Evolutionary conservation across 2,113 vertebrate species (phyloP), one percentile per base, ranked within the genome.

Genomic region (Engraulis encrasicolus): DNA sequence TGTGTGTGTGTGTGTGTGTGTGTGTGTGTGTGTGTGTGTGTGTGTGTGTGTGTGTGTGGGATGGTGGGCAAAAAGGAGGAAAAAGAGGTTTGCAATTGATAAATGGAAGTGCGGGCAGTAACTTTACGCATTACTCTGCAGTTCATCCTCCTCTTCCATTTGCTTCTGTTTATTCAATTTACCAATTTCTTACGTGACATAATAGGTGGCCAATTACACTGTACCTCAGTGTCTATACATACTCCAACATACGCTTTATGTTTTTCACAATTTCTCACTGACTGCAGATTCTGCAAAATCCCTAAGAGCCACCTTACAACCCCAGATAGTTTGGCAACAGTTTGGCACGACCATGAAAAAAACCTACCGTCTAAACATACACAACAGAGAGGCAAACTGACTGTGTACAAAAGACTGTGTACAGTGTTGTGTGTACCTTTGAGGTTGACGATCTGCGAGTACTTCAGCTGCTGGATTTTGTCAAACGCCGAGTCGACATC

Each of bases 401-500:
- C 11, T 27, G 58, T 27, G n/a, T 23, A 4, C n/a, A 7, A 34
- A 27, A 27, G 18, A 18, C 11, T 2, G 27, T 71, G 27, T n/a
- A n/a, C n/a, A n/a, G 27, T 14, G 87, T 91, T 45, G 40, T n/a
- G n/a, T n/a, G n/a, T 78, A 99, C 98, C 98, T 98, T 99, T 99
- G 84, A 99, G 92, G 89, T 98, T 99, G 82, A 99, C 98, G 91
- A 99, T 99, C 92, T 99, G 98, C 87, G 98, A 99, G 92, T 99
- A 99, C 86, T 99, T 99, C 58, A 99, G 89, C 90, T 99, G 98
- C 20, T 99, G 98, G 91, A 99, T 99, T 94, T 99, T 99, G 93
- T 99, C 98, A 91, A 99, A 99, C 79, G 98, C 98, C 48, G 96
- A 96, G 90, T 99, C 98, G 82, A 99, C 98, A 83, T 99, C 98